Evolutionary conservation across 1,140 invertebrate genomes (phyloP), one percentile per base, ranked within the genome.

Genomic region (Trypoxylus dichotomus): DNA sequence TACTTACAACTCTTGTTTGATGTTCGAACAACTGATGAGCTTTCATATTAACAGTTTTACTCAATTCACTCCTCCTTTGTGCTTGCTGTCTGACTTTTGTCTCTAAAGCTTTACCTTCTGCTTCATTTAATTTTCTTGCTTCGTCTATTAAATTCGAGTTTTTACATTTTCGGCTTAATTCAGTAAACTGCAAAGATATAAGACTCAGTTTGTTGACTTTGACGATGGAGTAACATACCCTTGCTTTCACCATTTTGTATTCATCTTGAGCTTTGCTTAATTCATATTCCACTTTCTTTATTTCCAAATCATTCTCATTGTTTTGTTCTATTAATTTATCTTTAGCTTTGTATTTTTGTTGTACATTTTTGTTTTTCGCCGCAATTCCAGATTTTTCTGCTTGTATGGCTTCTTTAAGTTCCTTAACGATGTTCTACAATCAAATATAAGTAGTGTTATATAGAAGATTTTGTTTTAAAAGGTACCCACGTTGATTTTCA

Each of bases 21-120:
- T 94, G 93, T 41, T 92, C 93, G 60, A 97, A 88, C 83, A 96
- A 90, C 85, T 92, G 93, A 88, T 97, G 96, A 5, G 96, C 95
- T 81, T 94, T 89, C 76, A 93, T 91, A 86, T 97, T 97, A 5
- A 98, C 92, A 80, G 89, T 93, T 79, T 93, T 90, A 29, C 92
- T 91, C 80, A 98, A 88, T 85, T 92, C 92, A 73, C 94, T 92
- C 77, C 92, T 92, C 2, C 88, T 87, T 79, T 92, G 91, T 83
- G 91, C 87, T 13, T 96, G 85, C 82, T 92, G 87, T 6, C 83
- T 83, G 24, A 92, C 85, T 81, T 93, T 88, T 83, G 87, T 83
- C 86, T 90, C 89, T 80, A 90, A 82, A 84, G 88, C 79, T 83
- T 88, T 74, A 43, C 77, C 42, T 75, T 83, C 78, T 10, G 81